Conservation (phyloP, 2,113 vertebrate genomes). For the Gorilla gorilla region DNA sequence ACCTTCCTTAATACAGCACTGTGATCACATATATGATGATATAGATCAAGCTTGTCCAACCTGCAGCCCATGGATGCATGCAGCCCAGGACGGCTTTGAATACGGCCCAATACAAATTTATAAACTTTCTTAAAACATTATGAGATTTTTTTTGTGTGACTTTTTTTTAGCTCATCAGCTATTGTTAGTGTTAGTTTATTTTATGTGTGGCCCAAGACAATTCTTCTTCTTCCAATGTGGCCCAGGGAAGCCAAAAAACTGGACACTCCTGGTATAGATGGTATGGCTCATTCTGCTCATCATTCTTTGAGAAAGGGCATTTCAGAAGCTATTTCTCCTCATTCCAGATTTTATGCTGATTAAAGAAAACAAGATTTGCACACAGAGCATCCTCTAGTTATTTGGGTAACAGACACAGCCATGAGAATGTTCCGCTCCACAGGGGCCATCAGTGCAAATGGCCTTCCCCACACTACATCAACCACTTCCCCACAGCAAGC, state of each 20-base stretch:
- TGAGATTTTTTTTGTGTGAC: too few species aligned
- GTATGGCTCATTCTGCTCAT: neutral
- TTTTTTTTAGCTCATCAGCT: too few species aligned
- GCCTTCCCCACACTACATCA: neutral
- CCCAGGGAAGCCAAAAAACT: too few species aligned
- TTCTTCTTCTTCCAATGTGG: too few species aligned
- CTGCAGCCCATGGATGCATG: too few species aligned
- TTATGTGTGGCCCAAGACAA: too few species aligned
- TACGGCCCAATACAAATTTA: too few species aligned
- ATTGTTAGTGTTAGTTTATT: too few species aligned
- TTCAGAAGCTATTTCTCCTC: conserved; percentile 1
- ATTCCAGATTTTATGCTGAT: conserved; percentile 2
- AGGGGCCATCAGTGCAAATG: neutral
- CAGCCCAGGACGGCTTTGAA: too few species aligned
- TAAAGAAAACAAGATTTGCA: neutral
- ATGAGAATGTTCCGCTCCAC: neutral
- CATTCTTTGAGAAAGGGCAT: neutral
- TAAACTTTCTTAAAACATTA: too few species aligned
- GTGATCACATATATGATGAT: neutral
- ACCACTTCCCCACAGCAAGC: neutral
- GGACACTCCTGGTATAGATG: neutral
- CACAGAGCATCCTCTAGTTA: neutral
- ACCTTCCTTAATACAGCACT: neutral
- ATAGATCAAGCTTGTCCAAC: too few species aligned
- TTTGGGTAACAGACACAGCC: neutral